These are phyloP conservation scores for Crotalus tigris DNA, from an alignment of 2,113 vertebrate species.

Conservation along the genomic window DNA sequence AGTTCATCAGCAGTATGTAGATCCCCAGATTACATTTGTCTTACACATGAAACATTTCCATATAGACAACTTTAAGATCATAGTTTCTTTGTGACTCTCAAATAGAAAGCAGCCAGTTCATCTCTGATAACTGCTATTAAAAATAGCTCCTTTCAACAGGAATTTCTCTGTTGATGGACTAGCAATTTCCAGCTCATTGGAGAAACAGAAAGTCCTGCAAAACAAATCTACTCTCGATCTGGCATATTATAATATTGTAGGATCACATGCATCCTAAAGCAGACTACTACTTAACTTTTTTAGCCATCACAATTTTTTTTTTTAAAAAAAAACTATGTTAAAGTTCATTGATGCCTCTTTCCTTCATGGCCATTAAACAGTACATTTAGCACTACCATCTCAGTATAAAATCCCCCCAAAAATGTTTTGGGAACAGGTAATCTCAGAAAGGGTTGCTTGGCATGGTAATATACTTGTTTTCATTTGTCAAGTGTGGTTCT, in stretches of 20 bases:
- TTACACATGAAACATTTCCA: neutral
- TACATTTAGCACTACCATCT: neutral
- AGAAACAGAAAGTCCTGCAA: neutral
- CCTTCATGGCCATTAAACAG: neutral
- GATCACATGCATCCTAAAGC: neutral
- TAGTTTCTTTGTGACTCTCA: conserved; percentile 30
- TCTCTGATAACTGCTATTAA: conserved; percentile 33
- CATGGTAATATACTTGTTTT: neutral
- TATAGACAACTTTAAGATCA: neutral
- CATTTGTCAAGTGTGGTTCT: neutral
- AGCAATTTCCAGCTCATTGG: neutral
- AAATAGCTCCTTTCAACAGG: conserved; percentile 36
- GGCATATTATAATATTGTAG: neutral
- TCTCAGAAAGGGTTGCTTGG: neutral
- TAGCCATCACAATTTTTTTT: neutral
- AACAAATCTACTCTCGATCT: conserved; percentile 12
- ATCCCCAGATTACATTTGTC: neutral
- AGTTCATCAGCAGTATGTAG: neutral
- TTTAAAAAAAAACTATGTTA: neutral
- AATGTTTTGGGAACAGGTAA: neutral
- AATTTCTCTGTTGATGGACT: conserved; percentile 48
- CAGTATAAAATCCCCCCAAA: too few species aligned
- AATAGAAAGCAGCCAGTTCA: conserved; percentile 23
- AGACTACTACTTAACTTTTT: neutral
- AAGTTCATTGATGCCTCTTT: neutral